A percentile compares a stretch with the other conserved stretches of the same genome.
phyloP scores from a whole-genome alignment of 2,113 vertebrate genomes.

The Elephantulus edwardii region DNA sequence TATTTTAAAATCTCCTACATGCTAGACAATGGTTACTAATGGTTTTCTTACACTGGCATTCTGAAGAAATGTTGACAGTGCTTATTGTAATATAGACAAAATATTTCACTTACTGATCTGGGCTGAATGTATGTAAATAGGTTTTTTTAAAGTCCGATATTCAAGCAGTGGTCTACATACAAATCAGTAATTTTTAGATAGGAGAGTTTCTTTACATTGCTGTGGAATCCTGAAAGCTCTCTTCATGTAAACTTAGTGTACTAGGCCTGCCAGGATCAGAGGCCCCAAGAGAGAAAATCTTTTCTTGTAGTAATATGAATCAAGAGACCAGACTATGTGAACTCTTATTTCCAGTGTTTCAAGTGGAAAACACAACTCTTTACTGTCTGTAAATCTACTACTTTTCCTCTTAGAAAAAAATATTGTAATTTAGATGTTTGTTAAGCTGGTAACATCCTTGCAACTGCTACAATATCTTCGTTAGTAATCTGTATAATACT shows the following conservation, averaged over 20 bases:
- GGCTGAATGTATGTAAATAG: slow-evolving; percentile 91
- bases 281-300: slow-evolving; percentile 79
- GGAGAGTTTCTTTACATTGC: slow-evolving; percentile 81
- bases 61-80: slow-evolving; percentile 79
- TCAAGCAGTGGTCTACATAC: slow-evolving; percentile 83
- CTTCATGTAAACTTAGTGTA: slow-evolving; percentile 79
- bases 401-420: slow-evolving; percentile 87
- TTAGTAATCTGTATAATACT: slow-evolving; percentile 88
- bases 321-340: slow-evolving; percentile 81
- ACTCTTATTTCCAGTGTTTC: slow-evolving; percentile 85
- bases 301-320: slow-evolving; percentile 82
- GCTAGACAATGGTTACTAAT: slow-evolving; percentile 84
- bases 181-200: slow-evolving; percentile 82
- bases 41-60: slow-evolving; percentile 85
- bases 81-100: slow-evolving; percentile 83
- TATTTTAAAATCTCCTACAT: slow-evolving; percentile 82
- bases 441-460: slow-evolving; percentile 87
- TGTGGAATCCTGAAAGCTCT: slow-evolving; percentile 82
- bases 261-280: slow-evolving; percentile 77
- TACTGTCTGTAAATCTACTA: slow-evolving; percentile 89
- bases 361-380: slow-evolving; percentile 84
- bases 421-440: slow-evolving; percentile 90
- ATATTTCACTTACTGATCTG: slow-evolving; percentile 83
- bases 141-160: slow-evolving; percentile 76
- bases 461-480: slow-evolving; percentile 85